Percentiles rank a stretch among this genome's conserved stretches.
Evolutionary conservation across 2,797 vertebrate genomes (phyloP).

Genomic region (Muraenolepis orangiensis): DNA sequence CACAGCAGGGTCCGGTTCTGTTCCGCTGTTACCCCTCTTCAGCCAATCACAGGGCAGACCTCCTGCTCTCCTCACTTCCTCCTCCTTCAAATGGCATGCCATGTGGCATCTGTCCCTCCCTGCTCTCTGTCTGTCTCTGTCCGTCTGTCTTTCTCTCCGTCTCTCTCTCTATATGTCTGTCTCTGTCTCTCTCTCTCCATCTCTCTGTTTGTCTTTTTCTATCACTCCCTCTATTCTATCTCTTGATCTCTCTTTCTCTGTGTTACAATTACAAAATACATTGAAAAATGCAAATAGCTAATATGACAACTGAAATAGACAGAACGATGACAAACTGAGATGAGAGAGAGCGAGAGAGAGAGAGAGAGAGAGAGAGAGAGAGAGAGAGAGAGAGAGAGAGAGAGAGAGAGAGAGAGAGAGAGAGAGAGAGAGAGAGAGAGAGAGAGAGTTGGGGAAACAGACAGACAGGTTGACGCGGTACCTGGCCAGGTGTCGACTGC

Average conservation of each 20-base stretch:
- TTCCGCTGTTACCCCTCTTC: slow-evolving; percentile 11
- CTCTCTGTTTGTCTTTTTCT: background rate
- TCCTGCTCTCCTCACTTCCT: slow-evolving; percentile 43
- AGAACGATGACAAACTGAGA: background rate
- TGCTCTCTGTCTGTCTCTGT: background rate
- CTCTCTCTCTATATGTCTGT: background rate
- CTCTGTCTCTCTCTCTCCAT: background rate
- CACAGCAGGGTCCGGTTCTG: background rate
- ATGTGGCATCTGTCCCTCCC: slow-evolving; percentile 32
- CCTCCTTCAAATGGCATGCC: slow-evolving; percentile 24
- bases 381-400: slow-evolving; percentile 3
- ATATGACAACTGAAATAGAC: background rate
- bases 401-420: background rate
- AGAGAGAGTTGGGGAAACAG: background rate
- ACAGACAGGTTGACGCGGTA: slow-evolving; percentile 50
- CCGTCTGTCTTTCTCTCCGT: background rate
- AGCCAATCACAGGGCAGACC: slow-evolving; percentile 36
- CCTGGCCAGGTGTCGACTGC: slow-evolving; percentile 60
- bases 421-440: background rate
- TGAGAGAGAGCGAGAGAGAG: background rate
- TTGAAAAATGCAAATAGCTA: background rate
- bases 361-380: background rate
- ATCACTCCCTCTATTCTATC: background rate
- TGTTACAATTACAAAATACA: background rate
- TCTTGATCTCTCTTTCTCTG: background rate